Evolutionary conservation across 2,888 invertebrate species (phyloP).

Genomic region (Sialis lutaria): DNA sequence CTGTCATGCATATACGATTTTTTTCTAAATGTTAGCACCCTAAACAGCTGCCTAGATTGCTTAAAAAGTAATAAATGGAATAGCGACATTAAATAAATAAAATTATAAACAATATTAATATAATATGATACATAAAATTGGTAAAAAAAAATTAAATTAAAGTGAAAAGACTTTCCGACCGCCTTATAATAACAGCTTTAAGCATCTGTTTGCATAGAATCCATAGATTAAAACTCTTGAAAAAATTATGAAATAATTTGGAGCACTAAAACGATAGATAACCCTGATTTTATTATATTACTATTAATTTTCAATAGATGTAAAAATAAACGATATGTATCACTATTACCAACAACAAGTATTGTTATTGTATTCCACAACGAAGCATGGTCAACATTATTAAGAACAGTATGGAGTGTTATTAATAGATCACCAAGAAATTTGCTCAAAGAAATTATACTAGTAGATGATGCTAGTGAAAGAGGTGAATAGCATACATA

Average conservation of each 20-base stretch:
- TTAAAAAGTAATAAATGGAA: too few species aligned
- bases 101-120: too few species aligned
- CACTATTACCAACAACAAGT: conserved; percentile 76
- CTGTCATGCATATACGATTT: too few species aligned
- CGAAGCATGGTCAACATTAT: conserved; percentile 94
- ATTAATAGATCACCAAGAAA: conserved; percentile 84
- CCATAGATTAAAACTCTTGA: background rate
- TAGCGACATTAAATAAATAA: too few species aligned
- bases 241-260: background rate
- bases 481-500: conserved; percentile 38
- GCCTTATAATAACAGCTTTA: too few species aligned
- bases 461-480: conserved; percentile 96
- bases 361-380: conserved; percentile 99
- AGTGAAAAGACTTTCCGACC: too few species aligned
- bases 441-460: conserved; percentile 81
- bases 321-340: conserved; percentile 59
- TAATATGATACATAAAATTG: too few species aligned
- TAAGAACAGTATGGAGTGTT: conserved; percentile 92
- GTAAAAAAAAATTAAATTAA: too few species aligned
- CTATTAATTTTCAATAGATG: conserved; percentile 33
- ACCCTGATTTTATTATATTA: background rate
- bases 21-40: too few species aligned
- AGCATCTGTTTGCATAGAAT: too few species aligned
- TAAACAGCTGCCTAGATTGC: too few species aligned
- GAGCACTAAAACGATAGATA: too few species aligned